Conservation (phyloP, 2,888 invertebrate species). For the Latrodectus hesperus region DNA sequence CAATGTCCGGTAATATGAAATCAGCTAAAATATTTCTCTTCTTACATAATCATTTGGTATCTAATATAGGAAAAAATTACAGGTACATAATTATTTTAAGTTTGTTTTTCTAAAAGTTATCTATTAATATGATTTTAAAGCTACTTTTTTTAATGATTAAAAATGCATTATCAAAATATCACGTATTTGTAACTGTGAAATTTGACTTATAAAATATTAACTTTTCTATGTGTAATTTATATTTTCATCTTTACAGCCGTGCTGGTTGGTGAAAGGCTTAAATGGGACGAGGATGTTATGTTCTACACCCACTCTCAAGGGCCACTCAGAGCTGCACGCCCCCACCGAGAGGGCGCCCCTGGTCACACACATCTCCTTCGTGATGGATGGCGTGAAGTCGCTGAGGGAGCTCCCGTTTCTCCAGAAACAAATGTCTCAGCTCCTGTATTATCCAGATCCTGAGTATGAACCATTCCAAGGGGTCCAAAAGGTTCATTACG, state of each 20-base stretch:
- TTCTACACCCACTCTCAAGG: conserved; percentile 70
- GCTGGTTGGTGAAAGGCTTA: background rate
- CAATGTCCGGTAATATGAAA: too few relatives aligned
- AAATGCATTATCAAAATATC: too few relatives aligned
- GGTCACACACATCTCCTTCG: conserved; percentile 72
- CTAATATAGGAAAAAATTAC: too few relatives aligned
- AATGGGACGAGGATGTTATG: conserved; percentile 72
- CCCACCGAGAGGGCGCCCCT: conserved; percentile 70
- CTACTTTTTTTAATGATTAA: too few relatives aligned
- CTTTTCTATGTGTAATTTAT: too few relatives aligned
- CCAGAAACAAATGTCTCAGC: conserved; percentile 70
- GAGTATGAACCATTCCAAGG: conserved; percentile 69
- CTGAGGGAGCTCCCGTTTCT: conserved; percentile 70
- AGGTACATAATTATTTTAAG: too few relatives aligned
- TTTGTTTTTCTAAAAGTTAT: too few relatives aligned
- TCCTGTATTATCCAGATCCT: conserved; percentile 74
- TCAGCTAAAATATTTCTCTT: too few relatives aligned
- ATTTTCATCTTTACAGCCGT: conserved; percentile 28
- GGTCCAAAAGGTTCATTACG: conserved; percentile 71
- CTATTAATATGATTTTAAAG: too few relatives aligned
- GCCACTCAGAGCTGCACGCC: conserved; percentile 67
- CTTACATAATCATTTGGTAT: too few relatives aligned
- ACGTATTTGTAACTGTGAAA: too few relatives aligned
- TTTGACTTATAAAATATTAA: too few relatives aligned
- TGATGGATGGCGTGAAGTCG: conserved; percentile 74